phyloP scores from a whole-genome alignment of 2,797 vertebrate species.

The Anableps anableps region DNA sequence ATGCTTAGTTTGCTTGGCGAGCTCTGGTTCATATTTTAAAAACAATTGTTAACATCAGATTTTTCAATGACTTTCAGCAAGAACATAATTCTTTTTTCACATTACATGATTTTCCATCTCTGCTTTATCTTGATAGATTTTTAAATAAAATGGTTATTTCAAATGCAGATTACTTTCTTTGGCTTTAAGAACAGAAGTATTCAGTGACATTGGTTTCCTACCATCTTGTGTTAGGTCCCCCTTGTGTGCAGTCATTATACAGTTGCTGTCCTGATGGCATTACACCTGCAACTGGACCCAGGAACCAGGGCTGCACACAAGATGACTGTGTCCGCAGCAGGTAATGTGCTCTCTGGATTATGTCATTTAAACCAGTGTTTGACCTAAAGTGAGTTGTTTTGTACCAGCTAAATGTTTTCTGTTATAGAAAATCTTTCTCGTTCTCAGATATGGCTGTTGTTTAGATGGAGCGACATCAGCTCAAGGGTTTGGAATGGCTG shows the following conservation, averaged over 20 bases:
- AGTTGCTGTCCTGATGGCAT: conserved; percentile 91
- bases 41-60: background rate
- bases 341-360: conserved; percentile 57
- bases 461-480: conserved; percentile 86
- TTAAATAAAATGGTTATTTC: background rate
- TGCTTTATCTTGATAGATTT: background rate
- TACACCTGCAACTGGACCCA: conserved; percentile 77
- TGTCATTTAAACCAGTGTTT: background rate
- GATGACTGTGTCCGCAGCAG: conserved; percentile 81
- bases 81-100: conserved; percentile 15
- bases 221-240: conserved; percentile 43
- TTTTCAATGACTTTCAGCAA: background rate
- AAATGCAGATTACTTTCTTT: conserved; percentile 32
- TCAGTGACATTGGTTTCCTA: conserved; percentile 47
- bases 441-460: conserved; percentile 90
- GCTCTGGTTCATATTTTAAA: background rate
- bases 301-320: conserved; percentile 80
- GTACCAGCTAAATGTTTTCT: background rate
- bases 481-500: conserved; percentile 80
- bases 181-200: conserved; percentile 55
- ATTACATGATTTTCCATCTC: background rate
- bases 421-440: background rate
- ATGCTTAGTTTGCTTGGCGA: background rate
- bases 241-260: conserved; percentile 79
- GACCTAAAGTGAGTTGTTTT: background rate